Base-by-base conservation (phyloP, 2,113 vertebrate species). In the Oryctolagus cuniculus region DNA sequence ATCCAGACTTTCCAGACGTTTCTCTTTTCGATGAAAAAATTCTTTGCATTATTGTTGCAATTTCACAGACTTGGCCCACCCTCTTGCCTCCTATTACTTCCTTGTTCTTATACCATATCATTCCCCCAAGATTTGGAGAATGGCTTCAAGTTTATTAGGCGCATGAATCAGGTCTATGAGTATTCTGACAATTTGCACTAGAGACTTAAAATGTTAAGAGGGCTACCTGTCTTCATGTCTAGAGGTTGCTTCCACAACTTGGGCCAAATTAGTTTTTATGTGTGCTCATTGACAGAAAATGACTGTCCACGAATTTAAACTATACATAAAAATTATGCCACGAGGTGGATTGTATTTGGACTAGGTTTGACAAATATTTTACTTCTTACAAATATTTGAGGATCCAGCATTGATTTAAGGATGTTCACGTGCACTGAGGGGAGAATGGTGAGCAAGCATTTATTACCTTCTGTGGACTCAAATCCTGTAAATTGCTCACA, bases 21-120 rank as follows among this genome's bases (percentile, higher is more conserved):
- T 93, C 63, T 95, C 63, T 85, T 89, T 92, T 55, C 63, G 49
- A 96, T 82, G 90, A 94, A 95, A 93, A 92, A 75, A 75, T 73
- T 94, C 31, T 29, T 89, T 74, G 29, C 34, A 67, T 91, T 86
- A 79, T 90, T 70, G 87, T 67, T 91, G 92, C 66, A 88, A 44
- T 92, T 93, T 86, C 89, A 91, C 79, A 96, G 86, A 83, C 87
- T 84, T 44, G 61, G 29, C 51, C 9, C 17, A 77, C n/a, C 49
- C 4, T 89, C 90, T 81, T 36, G n/a, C 5, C 55, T 83, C 87
- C 67, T 72, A n/a, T 86, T 91, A 82, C 49, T 67, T 96, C 70
- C 87, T 96, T 89, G 55, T 94, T 79, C 67, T 89, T 74, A 72
- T 53, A 67, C 58, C 80, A 31, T 63, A 79, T 89, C 69, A 49